Percentiles rank a stretch among this genome's conserved stretches.
These are phyloP conservation scores for Pavo muticus DNA, from an alignment of 2,113 vertebrate genomes.

Conservation along the genomic window DNA sequence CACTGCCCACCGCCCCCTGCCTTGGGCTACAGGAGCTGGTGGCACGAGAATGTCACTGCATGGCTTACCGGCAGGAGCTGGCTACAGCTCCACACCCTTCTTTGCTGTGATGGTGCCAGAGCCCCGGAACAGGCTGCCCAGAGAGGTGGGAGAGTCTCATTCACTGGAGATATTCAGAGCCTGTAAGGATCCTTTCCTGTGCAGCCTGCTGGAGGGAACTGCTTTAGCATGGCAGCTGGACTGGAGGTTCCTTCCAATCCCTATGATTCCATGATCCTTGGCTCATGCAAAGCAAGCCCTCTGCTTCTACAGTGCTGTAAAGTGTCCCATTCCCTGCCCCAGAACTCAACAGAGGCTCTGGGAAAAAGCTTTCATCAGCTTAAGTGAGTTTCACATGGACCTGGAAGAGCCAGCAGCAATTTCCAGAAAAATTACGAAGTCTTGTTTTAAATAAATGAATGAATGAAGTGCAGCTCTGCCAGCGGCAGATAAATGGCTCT, in stretches of 20 bases:
- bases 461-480: not conserved
- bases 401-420: not conserved
- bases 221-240: too few relatives aligned
- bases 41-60: accelerated
- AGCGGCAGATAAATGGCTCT: not conserved
- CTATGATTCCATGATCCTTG: not conserved
- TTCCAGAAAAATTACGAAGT: not conserved
- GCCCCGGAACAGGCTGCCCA: too few relatives aligned
- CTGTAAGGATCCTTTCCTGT: too few relatives aligned
- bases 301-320: not conserved
- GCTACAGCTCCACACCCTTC: not conserved
- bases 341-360: not conserved
- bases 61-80: not conserved
- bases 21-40: too few relatives aligned
- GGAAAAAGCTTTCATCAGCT: not conserved
- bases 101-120: too few relatives aligned
- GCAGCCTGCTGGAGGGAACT: too few relatives aligned
- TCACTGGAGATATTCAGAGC: too few relatives aligned
- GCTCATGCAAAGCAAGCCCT: not conserved
- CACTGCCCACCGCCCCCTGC: too few relatives aligned
- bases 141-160: too few relatives aligned
- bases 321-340: not conserved
- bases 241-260: too few relatives aligned
- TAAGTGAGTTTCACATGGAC: accelerated
- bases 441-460: not conserved